A percentile compares a stretch with the other conserved stretches of the same genome.
phyloP scores from a whole-genome alignment of 2,113 vertebrate genomes.

The Bubo bubo region DNA sequence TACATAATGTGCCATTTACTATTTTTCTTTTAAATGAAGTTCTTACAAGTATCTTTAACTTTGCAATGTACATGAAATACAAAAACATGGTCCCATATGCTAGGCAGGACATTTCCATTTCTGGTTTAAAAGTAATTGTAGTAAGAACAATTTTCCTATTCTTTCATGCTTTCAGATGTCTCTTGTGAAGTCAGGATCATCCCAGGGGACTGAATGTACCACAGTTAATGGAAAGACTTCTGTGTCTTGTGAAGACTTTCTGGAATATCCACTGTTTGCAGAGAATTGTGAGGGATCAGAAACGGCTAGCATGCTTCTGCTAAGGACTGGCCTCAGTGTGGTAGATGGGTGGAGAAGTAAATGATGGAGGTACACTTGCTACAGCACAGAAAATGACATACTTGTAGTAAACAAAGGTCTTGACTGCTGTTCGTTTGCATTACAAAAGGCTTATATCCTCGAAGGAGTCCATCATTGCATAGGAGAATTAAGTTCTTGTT shows the following conservation, averaged over 20 bases:
- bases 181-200: not conserved
- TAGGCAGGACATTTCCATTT: not conserved
- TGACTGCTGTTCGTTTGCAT: not conserved
- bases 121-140: not conserved
- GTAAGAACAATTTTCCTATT: not conserved
- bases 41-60: not conserved
- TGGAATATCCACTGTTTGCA: not conserved
- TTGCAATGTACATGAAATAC: not conserved
- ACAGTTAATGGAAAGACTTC: not conserved
- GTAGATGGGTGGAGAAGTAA: not conserved
- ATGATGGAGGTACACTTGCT: not conserved
- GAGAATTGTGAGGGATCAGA: not conserved
- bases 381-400: not conserved
- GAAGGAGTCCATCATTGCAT: not conserved
- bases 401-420: not conserved
- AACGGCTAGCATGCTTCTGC: not conserved
- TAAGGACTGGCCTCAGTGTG: not conserved
- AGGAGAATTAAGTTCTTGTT: not conserved
- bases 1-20: conserved; percentile 72
- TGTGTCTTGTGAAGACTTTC: not conserved
- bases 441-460: not conserved
- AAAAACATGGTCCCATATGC: not conserved
- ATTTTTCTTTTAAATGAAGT: conserved; percentile 39
- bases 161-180: not conserved
- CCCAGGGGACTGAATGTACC: not conserved